Evolutionary conservation across 1,140 invertebrate genomes (phyloP).

Genomic region (Leptopilina boulardi): DNA sequence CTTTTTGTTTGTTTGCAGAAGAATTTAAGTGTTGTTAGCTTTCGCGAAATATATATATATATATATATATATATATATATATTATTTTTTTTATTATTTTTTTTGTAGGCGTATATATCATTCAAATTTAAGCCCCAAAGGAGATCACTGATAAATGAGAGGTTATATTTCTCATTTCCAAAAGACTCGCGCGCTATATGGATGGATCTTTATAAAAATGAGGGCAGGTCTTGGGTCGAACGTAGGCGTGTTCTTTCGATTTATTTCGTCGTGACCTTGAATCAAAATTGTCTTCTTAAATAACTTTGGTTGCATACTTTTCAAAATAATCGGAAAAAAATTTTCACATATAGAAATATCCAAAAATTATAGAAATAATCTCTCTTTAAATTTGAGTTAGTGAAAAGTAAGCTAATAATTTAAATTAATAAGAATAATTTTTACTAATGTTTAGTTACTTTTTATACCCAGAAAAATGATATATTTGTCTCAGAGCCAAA

Average conservation of each 20-base stretch:
- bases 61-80: too few species aligned
- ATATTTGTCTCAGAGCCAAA: too few species aligned
- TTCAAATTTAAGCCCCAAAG: constrained; percentile 49
- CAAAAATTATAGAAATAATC: too few species aligned
- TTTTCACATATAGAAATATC: constrained; percentile 18
- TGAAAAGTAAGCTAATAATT: too few species aligned
- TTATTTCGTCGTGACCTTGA: constrained; percentile 29
- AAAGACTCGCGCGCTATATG: constrained; percentile 62
- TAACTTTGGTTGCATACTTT: neutral
- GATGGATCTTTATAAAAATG: constrained; percentile 52
- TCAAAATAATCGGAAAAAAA: neutral
- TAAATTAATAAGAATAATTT: too few species aligned
- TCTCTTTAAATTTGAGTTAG: too few species aligned
- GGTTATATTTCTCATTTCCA: constrained; percentile 68
- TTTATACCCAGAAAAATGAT: too few species aligned
- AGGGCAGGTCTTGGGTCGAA: constrained; percentile 51
- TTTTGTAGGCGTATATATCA: constrained; percentile 56
- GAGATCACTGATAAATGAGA: constrained; percentile 72
- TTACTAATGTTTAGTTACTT: too few species aligned
- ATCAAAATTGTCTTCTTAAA: neutral
- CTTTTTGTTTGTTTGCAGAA: constrained; percentile 61
- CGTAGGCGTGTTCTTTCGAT: constrained; percentile 62
- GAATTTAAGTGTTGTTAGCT: constrained; percentile 54
- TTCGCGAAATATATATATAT: too few species aligned
- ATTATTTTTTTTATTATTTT: too few species aligned